Evolutionary conservation across 1,140 invertebrate genomes (phyloP), one percentile per base, ranked within the genome.

Genomic region (Procambarus clarkii): DNA sequence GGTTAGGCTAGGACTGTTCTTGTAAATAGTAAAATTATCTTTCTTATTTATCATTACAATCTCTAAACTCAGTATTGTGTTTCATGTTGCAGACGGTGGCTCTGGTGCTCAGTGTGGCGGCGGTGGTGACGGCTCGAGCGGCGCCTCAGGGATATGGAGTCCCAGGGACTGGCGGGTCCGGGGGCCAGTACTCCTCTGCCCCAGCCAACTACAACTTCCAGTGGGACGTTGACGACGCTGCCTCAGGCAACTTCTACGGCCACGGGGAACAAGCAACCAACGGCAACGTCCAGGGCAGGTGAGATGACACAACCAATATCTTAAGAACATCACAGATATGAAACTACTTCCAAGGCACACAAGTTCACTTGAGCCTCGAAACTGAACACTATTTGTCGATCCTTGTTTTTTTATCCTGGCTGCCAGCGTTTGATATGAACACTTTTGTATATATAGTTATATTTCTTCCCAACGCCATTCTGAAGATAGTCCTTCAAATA

Each of bases 171-270:
- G 9, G 60, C 3, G 15, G 60, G 11, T 71, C 69, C n/a, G 69
- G 9, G 13, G 60, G 60, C 9, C 50, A 54, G 15, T 15, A n/a
- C 15, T 18, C 69, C n/a, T 34, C 69, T 18, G 69, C 69, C 21
- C 64, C 69, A 13, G 69, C 69, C 69, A 13, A 71, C 3, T 69
- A 71, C 69, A 71, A 71, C 69, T 71, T 69, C 64, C 69, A 71
- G 69, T 71, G 69, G 64, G 87, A 89, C 58, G 79, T 89, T 1
- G 76, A 83, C 79, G 87, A 89, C 48, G 0, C 58, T 69, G 21
- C 80, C 69, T 89, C 60, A 60, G 79, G 79, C 34, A 89, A 89
- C 78, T 89, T n/a, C 60, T 89, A 89, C 79, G 79, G 87, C 24
- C 87, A 89, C 87, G 24, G 64, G 87, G 87, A 89, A 54, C 79